Conservation (phyloP, 2,797 vertebrate genomes). For the Pangasius djambal region DNA sequence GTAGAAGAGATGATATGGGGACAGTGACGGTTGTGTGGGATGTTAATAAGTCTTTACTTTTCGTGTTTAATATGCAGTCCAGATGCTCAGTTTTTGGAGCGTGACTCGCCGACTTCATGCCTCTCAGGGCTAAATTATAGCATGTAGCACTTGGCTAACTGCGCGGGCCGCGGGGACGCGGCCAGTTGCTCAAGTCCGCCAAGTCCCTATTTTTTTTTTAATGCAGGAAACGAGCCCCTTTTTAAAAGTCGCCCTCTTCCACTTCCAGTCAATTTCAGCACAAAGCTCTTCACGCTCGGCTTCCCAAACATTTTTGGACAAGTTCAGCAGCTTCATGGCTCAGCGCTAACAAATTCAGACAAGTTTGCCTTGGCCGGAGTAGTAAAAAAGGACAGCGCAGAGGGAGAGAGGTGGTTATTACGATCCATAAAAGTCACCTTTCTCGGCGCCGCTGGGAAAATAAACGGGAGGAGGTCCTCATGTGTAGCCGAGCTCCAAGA, state of each 20-base stretch:
- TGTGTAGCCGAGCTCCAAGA: conserved; percentile 61
- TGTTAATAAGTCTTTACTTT: not conserved
- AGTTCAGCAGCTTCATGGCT: conserved; percentile 35
- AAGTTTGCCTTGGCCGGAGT: not conserved
- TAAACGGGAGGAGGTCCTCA: conserved; percentile 52
- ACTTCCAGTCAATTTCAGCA: conserved; percentile 31
- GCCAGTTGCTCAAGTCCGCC: not conserved
- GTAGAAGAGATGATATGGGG: not conserved
- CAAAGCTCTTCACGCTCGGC: conserved; percentile 33
- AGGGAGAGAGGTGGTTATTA: conserved; percentile 28
- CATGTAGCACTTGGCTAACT: not conserved
- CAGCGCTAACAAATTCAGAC: conserved; percentile 30
- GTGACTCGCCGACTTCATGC: not conserved
- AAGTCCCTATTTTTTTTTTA: not conserved
- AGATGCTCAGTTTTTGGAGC: not conserved
- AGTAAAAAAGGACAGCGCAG: conserved; percentile 10
- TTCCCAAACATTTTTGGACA: conserved; percentile 39
- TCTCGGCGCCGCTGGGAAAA: conserved; percentile 31
- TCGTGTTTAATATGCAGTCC: conserved; percentile 2
- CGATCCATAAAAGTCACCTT: conserved; percentile 55
- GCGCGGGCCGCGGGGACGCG: no score
- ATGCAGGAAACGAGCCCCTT: conserved; percentile 36
- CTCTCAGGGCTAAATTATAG: conserved; percentile 12
- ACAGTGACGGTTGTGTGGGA: not conserved
- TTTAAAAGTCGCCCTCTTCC: conserved; percentile 27